Conservation (phyloP, 2,797 vertebrate genomes). For the Martes flavigula region DNA sequence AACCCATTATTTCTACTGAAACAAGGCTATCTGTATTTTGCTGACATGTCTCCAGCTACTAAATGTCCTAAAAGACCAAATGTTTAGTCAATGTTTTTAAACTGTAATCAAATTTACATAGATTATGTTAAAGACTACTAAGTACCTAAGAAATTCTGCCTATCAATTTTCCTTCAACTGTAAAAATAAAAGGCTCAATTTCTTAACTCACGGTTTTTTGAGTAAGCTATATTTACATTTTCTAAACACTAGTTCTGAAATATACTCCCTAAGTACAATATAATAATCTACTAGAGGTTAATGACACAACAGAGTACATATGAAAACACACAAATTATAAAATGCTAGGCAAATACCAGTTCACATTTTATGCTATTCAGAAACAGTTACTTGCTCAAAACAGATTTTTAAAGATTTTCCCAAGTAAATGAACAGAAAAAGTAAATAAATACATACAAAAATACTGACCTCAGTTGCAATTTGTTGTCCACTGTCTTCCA, state of each 20-base stretch:
- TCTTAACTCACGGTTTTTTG: constrained; percentile 10
- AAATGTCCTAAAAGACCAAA: neutral
- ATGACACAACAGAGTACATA: neutral
- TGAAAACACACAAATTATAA: neutral
- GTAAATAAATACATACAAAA: constrained; percentile 61
- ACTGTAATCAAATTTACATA: neutral
- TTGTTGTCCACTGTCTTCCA: constrained; percentile 45
- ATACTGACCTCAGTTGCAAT: neutral
- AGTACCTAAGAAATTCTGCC: constrained; percentile 8
- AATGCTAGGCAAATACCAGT: neutral
- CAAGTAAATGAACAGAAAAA: constrained; percentile 55
- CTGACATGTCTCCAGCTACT: neutral
- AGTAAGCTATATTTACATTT: neutral
- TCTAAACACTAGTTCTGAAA: constrained; percentile 11
- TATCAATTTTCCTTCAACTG: constrained; percentile 28
- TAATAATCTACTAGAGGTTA: neutral
- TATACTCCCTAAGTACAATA: neutral
- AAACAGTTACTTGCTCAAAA: neutral
- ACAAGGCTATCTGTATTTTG: neutral
- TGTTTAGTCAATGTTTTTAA: constrained; percentile 30
- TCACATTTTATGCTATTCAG: neutral
- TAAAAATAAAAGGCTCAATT: neutral
- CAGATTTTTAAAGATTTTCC: neutral
- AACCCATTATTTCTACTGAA: neutral
- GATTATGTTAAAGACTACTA: neutral